phyloP scores from a whole-genome alignment of 2,113 vertebrate species.

The Pithys albifrons region DNA sequence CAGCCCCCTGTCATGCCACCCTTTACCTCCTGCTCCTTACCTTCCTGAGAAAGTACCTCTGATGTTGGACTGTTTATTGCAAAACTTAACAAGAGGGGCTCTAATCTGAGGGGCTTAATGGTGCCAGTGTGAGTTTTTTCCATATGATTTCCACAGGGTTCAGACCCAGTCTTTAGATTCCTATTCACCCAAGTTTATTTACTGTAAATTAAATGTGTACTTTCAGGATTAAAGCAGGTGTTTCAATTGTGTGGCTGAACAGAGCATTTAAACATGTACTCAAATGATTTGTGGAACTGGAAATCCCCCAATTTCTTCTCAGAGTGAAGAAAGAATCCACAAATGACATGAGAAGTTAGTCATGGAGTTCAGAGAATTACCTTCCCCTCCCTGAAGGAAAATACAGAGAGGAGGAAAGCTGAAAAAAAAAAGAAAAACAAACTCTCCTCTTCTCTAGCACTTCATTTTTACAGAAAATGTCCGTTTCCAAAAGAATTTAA shows the following conservation, averaged over 20 bases:
- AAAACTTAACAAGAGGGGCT: background rate
- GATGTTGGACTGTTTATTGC: background rate
- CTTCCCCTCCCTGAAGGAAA: background rate
- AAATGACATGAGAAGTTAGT: background rate
- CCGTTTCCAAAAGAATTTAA: constrained; percentile 36
- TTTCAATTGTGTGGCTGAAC: background rate
- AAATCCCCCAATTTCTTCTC: background rate
- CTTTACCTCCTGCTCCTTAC: background rate
- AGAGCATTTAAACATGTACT: background rate
- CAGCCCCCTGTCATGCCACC: rapidly evolving
- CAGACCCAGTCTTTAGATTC: background rate
- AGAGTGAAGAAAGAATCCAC: background rate
- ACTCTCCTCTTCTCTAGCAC: background rate
- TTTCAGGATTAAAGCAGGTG: background rate
- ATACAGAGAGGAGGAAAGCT: background rate
- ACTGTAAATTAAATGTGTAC: background rate
- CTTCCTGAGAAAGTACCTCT: background rate
- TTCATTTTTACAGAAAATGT: constrained; percentile 19
- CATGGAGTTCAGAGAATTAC: background rate
- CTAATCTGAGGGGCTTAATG: background rate
- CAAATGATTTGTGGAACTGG: background rate
- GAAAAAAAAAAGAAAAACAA: background rate
- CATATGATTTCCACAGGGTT: background rate
- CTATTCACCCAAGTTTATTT: background rate
- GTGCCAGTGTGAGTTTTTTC: background rate